Percentiles rank a stretch among this genome's conserved stretches.
These are phyloP conservation scores for Potamilus streckersoni DNA, from an alignment of 1,140 invertebrate species.

Conservation along the genomic window DNA sequence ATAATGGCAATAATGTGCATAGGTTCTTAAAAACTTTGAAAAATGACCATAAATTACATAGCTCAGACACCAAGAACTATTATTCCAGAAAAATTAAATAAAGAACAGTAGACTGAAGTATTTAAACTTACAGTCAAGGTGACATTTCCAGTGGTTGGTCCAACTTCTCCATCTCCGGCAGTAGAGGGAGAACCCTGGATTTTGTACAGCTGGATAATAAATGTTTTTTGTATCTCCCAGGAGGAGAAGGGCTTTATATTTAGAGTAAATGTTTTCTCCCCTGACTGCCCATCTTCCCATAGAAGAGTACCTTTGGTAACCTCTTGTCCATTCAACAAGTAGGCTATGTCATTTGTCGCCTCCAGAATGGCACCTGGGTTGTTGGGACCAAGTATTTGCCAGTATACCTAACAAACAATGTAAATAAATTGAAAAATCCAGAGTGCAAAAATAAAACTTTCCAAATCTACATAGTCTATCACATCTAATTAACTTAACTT, in stretches of 20 bases:
- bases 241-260: constrained; percentile 54
- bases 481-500: no score
- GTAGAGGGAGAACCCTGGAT: constrained; percentile 39
- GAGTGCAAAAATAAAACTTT: neutral
- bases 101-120: no score
- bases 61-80: no score
- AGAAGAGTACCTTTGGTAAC: constrained; percentile 45
- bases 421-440: neutral
- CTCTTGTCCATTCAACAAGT: constrained; percentile 37
- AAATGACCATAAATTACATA: no score
- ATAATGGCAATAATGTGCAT: no score
- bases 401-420: constrained; percentile 45
- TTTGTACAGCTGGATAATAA: constrained; percentile 53
- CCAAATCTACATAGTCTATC: no score
- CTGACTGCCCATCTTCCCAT: constrained; percentile 53
- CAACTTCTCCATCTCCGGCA: constrained; percentile 55
- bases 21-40: no score
- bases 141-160: constrained; percentile 43
- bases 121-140: constrained; percentile 50
- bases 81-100: no score
- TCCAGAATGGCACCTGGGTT: constrained; percentile 44
- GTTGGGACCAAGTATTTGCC: constrained; percentile 64
- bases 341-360: constrained; percentile 57
- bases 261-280: constrained; percentile 49
- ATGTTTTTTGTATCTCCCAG: constrained; percentile 63